These are phyloP conservation scores for Nesogale talazaci DNA, from an alignment of 2,113 vertebrate species.

Conservation along the genomic window DNA sequence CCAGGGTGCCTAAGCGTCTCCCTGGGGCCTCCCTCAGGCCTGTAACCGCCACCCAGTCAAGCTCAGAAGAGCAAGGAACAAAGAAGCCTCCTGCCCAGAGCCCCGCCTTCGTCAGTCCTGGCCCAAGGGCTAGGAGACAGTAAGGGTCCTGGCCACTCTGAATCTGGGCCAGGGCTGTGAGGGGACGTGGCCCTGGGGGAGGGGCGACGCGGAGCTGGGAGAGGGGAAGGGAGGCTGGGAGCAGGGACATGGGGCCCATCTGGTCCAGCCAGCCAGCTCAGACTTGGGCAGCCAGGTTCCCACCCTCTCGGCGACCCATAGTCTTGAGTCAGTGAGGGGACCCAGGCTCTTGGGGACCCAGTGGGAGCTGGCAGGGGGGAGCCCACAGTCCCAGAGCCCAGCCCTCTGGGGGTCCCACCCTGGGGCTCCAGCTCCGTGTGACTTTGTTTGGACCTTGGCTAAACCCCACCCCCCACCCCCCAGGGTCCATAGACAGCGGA, in stretches of 20 bases:
- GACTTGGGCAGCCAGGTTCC: no score
- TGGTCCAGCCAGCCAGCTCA: fast-evolving
- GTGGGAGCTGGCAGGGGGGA: no score
- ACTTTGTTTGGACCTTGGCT: neutral
- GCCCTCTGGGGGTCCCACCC: no score
- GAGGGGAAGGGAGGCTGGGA: neutral
- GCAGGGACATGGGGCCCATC: neutral
- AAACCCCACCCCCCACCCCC: neutral
- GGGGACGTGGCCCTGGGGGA: neutral
- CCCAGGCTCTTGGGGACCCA: no score
- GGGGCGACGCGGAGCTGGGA: neutral
- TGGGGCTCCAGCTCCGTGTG: neutral
- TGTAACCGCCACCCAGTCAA: no score
- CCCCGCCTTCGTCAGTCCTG: no score
- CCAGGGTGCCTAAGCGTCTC: neutral
- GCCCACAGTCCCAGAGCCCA: no score
- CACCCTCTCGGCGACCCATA: no score
- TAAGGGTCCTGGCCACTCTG: neutral
- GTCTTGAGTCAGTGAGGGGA: no score
- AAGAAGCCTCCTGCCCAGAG: neutral
- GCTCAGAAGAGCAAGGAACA: no score
- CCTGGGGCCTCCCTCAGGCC: neutral
- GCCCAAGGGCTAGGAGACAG: neutral
- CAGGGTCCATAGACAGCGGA: constrained; percentile 78
- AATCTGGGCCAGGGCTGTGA: no score